Evolutionary conservation across 2,888 invertebrate species (phyloP), one percentile per base, ranked within the genome.

Genomic region (Mesorhabditis spiculigera): DNA sequence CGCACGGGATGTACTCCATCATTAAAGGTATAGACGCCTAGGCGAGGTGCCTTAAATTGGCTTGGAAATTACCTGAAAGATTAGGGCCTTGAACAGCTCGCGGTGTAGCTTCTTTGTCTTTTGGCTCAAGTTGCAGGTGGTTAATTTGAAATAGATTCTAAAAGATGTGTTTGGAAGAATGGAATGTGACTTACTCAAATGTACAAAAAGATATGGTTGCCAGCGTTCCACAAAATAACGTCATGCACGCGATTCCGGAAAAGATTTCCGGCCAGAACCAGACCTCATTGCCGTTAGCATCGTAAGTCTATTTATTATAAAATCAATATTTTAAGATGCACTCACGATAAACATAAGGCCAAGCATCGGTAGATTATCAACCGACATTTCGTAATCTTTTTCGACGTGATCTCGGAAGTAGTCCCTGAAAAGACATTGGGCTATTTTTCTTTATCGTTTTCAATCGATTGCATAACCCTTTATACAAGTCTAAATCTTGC

Each of bases 321-420:
- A 28, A 28, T 28, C 28, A 28, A 28, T 28, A 28, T 28, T 28
- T 28, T 28, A 28, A 28, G 28, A 28, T 28, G 28, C 28, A 28
- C 58, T 50, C n/a, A 50, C 58, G 10, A 50, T n/a, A 50, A 50
- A 50, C 10, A 50, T 10, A 10, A 50, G 58, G 1, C 58, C 58
- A 10, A 50, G n/a, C 58, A 50, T 50, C 10, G 58, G 58, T n/a
- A 50, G n/a, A 13, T n/a, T n/a, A 50, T 50, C 58, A 10, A 50
- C 58, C 58, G 58, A 50, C 58, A 50, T n/a, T 50, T n/a, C 58
- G 58, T 50, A 50, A 50, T 50, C 58, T 50, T 50, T 50, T n/a
- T 13, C n/a, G 10, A 50, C n/a, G 8, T 10, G n/a, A 2, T 50
- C 58, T 10, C 58, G 58, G 3, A 50, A 50, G n/a, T 50, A 50